Conservation (phyloP, 2,797 vertebrate genomes). For the Kryptolebias ocellatus region DNA sequence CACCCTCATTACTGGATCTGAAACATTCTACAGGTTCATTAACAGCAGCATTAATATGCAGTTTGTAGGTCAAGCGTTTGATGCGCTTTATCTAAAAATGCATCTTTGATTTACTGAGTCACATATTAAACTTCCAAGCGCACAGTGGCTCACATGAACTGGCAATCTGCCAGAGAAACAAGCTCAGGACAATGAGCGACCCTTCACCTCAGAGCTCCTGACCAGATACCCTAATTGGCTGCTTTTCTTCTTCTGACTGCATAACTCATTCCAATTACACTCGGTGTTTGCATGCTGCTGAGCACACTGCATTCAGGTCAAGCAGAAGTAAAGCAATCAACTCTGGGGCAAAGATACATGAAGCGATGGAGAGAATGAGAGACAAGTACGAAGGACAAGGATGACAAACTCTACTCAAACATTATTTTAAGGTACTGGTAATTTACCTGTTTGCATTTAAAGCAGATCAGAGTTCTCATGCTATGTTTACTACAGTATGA, state of each 20-base stretch:
- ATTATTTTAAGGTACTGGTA: background rate
- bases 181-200: slow-evolving; percentile 42
- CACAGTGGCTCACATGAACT: slow-evolving; percentile 22
- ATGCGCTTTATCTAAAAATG: slow-evolving; percentile 41
- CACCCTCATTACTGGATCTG: slow-evolving; percentile 48
- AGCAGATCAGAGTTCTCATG: background rate
- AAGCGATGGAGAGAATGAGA: slow-evolving; percentile 3
- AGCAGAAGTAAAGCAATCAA: slow-evolving; percentile 25
- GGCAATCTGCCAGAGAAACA: slow-evolving; percentile 33
- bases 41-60: slow-evolving; percentile 48
- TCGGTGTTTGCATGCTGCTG: slow-evolving; percentile 48
- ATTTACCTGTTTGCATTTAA: background rate
- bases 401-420: slow-evolving; percentile 1
- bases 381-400: slow-evolving; percentile 6
- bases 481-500: background rate
- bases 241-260: slow-evolving; percentile 33
- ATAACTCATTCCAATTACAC: slow-evolving; percentile 58
- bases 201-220: slow-evolving; percentile 44
- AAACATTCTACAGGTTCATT: slow-evolving; percentile 52
- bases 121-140: slow-evolving; percentile 23
- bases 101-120: slow-evolving; percentile 40
- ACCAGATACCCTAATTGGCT: slow-evolving; percentile 60
- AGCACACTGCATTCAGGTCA: slow-evolving; percentile 34
- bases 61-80: slow-evolving; percentile 54
- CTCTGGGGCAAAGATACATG: slow-evolving; percentile 12